Evolutionary conservation across 2,113 vertebrate species (phyloP).

Genomic region (Megaptera novaeangliae): DNA sequence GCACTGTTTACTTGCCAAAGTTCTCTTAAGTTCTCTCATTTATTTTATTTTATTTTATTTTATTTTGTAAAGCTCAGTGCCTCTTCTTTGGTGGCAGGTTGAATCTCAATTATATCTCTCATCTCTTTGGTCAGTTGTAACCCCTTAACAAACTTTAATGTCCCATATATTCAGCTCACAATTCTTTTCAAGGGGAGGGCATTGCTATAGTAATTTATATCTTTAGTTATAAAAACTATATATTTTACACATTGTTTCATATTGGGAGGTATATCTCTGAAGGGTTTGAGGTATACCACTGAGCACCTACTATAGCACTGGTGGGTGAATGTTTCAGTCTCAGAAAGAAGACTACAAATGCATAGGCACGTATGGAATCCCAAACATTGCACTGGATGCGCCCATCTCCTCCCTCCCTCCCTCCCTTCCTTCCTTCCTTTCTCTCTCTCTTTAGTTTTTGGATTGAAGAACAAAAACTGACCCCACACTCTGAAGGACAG

Average conservation of each 20-base stretch:
- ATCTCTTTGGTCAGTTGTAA: background rate
- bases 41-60: background rate
- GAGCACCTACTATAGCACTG: background rate
- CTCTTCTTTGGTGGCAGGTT: background rate
- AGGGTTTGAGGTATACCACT: background rate
- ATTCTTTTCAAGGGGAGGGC: background rate
- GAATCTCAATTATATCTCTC: background rate
- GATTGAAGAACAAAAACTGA: background rate
- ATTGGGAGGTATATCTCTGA: background rate
- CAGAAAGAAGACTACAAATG: background rate
- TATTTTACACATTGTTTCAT: background rate
- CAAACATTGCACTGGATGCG: background rate
- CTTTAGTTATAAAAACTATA: background rate
- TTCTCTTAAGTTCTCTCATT: background rate
- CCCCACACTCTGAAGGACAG: background rate
- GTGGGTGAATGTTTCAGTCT: background rate
- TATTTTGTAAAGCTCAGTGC: background rate
- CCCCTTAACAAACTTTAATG: background rate
- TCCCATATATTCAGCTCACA: background rate
- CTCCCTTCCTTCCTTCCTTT: accelerated
- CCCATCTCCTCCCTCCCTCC: accelerated
- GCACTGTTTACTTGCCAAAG: background rate
- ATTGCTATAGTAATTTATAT: background rate
- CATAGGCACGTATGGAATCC: background rate
- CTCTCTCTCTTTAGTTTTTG: background rate